phyloP scores from a whole-genome alignment of 2,797 vertebrate genomes.

The Huso huso region DNA sequence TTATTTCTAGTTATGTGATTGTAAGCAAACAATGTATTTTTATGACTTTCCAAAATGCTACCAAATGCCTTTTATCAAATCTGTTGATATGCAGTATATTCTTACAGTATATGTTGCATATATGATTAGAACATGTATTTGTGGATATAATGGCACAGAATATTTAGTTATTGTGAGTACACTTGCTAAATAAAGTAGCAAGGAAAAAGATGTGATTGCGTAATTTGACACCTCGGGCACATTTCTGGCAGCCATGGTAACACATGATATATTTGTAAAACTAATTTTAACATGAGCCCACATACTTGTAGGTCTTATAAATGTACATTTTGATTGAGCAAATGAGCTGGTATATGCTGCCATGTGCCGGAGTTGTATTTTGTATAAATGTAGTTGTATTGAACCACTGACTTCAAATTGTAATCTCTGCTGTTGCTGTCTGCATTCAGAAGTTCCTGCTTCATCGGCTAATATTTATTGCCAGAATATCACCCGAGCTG shows the following conservation, averaged over 20 bases:
- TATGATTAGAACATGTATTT: too few relatives aligned
- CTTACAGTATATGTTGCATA: too few relatives aligned
- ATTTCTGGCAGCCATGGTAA: neutral
- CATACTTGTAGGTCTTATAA: neutral
- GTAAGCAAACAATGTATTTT: too few relatives aligned
- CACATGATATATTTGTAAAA: slow-evolving; percentile 36
- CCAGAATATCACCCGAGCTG: slow-evolving; percentile 35
- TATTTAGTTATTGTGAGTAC: too few relatives aligned
- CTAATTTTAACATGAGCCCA: slow-evolving; percentile 8
- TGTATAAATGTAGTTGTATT: neutral
- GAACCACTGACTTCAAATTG: slow-evolving; percentile 6
- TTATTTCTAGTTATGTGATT: slow-evolving; percentile 7
- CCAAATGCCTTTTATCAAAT: too few relatives aligned
- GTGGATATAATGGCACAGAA: too few relatives aligned
- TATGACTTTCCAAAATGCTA: too few relatives aligned
- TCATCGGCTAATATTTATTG: slow-evolving; percentile 50
- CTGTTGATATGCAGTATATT: too few relatives aligned
- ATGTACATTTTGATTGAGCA: neutral
- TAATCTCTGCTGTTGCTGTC: slow-evolving; percentile 12
- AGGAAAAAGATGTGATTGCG: too few relatives aligned
- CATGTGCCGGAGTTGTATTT: neutral
- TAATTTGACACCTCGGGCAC: too few relatives aligned
- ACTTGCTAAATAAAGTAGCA: too few relatives aligned
- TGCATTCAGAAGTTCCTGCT: slow-evolving; percentile 54
- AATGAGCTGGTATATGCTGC: neutral